phyloP scores from a whole-genome alignment of 2,888 invertebrate species.

The Cephus pulcher region DNA sequence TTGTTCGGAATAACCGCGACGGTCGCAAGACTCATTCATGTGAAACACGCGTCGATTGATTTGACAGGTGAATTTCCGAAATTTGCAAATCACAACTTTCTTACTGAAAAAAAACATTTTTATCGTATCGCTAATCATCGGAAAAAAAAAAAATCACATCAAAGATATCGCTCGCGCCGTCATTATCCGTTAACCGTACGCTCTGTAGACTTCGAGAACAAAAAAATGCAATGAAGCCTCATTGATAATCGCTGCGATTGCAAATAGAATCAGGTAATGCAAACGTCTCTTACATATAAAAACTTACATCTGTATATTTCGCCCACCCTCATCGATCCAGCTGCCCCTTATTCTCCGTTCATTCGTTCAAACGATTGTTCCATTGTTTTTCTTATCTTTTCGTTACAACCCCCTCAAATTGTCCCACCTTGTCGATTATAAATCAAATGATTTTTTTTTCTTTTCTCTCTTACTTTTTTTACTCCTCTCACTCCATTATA shows the following conservation, averaged over 20 bases:
- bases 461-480: slow-evolving; percentile 9
- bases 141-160: not conserved
- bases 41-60: not conserved
- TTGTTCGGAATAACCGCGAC: not conserved
- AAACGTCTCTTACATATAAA: slow-evolving; percentile 36
- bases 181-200: not conserved
- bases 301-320: slow-evolving; percentile 44
- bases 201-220: not conserved
- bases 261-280: slow-evolving; percentile 44
- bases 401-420: slow-evolving; percentile 18
- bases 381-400: slow-evolving; percentile 7
- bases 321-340: not conserved
- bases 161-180: not conserved
- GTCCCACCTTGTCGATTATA: slow-evolving; percentile 15
- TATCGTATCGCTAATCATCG: not conserved
- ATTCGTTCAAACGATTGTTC: not conserved
- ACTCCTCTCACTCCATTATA: not conserved
- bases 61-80: not conserved
- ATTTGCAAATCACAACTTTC: not conserved
- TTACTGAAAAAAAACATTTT: not conserved
- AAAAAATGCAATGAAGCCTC: not conserved
- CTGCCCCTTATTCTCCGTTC: not conserved
- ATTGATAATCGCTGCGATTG: slow-evolving; percentile 32
- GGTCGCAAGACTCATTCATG: not conserved
- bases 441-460: slow-evolving; percentile 10